Evolutionary conservation across 2,888 invertebrate species (phyloP).

Genomic region (Acleris cristana): DNA sequence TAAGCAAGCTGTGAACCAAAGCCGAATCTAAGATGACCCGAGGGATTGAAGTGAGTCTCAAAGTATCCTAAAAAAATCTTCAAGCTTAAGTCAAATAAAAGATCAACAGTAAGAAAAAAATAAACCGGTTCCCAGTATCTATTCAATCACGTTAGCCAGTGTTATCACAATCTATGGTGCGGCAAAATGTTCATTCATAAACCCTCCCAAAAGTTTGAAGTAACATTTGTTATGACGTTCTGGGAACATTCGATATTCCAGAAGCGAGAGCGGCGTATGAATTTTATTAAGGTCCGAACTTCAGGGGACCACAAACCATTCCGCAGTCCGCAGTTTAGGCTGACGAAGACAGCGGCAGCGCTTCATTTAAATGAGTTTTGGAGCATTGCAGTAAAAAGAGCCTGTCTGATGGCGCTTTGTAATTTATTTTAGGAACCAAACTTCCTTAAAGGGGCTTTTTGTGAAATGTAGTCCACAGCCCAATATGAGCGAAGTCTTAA

Average conservation of each 20-base stretch:
- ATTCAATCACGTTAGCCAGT: background rate
- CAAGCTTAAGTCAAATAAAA: no score
- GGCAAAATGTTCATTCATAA: background rate
- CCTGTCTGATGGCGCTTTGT: background rate
- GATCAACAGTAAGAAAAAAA: no score
- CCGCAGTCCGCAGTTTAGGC: background rate
- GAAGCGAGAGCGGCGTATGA: conserved; percentile 15
- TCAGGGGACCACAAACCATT: conserved; percentile 17
- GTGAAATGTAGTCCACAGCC: no score
- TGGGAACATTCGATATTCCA: conserved; percentile 21
- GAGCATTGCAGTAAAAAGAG: conserved; percentile 4
- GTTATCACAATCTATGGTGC: background rate
- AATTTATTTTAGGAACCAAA: background rate
- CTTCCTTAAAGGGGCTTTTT: no score
- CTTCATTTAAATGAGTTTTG: conserved; percentile 8
- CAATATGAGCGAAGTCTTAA: no score
- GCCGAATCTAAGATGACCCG: no score
- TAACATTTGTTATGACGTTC: conserved; percentile 17
- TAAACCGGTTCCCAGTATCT: no score
- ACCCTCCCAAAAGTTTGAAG: conserved; percentile 29
- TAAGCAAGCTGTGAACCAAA: no score
- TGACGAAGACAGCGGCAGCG: background rate
- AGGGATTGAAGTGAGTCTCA: no score
- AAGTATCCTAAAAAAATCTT: no score
- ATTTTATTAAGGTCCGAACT: conserved; percentile 33